Conservation (phyloP, 2,888 invertebrate species). For the Pammene fasciana region DNA sequence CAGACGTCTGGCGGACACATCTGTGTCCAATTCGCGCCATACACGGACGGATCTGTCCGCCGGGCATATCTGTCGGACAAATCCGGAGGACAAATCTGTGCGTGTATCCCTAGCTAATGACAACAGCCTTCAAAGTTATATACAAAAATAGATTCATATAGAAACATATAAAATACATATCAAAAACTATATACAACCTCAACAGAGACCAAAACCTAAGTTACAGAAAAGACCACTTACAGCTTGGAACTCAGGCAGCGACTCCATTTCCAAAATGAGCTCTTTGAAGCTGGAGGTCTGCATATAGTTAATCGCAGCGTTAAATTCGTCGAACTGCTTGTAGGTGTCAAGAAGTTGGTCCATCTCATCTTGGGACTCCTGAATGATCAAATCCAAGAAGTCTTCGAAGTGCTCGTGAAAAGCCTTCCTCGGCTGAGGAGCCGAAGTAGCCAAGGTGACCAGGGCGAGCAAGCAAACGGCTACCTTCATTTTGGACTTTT, state of each 20-base stretch:
- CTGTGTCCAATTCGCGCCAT: too few relatives aligned
- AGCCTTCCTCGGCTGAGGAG: constrained; percentile 63
- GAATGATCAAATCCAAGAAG: constrained; percentile 59
- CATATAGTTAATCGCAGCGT: constrained; percentile 55
- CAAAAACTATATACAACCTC: too few relatives aligned
- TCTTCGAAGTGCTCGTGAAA: constrained; percentile 71
- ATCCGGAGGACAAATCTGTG: too few relatives aligned
- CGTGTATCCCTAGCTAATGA: too few relatives aligned
- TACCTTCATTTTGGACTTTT: constrained; percentile 56
- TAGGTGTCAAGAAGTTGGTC: constrained; percentile 54
- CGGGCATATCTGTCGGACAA: too few relatives aligned
- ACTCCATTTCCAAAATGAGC: constrained; percentile 66
- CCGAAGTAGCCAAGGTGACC: constrained; percentile 55
- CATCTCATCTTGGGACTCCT: constrained; percentile 54
- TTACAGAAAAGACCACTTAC: too few relatives aligned
- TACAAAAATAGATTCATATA: too few relatives aligned
- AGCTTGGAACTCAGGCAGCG: constrained; percentile 66
- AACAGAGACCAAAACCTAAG: too few relatives aligned
- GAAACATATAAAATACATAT: too few relatives aligned
- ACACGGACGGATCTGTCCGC: too few relatives aligned
- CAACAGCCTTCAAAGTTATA: too few relatives aligned
- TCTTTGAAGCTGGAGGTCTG: constrained; percentile 60
- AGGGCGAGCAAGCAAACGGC: constrained; percentile 55
- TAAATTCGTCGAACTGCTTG: constrained; percentile 63
- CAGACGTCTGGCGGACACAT: too few relatives aligned